Percentiles rank a stretch among this genome's conserved stretches.
Conservation (phyloP, 2,797 vertebrate genomes). For the Gallirallus australis region DNA sequence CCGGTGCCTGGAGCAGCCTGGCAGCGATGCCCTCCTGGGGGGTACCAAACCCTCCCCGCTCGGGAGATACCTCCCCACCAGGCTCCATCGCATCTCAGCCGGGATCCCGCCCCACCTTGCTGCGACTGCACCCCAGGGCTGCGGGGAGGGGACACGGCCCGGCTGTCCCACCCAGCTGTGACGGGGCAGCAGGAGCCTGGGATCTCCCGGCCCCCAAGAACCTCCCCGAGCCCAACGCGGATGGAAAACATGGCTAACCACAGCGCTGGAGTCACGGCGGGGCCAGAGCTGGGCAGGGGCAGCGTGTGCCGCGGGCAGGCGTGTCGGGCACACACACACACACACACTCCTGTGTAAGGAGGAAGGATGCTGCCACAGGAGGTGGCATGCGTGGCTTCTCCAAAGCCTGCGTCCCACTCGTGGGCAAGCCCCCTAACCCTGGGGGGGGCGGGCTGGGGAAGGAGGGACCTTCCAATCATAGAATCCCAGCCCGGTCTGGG, state of each 20-base stretch:
- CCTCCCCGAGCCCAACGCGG: not conserved
- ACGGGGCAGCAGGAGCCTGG: not conserved
- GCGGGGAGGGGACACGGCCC: not conserved
- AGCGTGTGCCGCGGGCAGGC: not conserved
- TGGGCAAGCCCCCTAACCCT: rapidly evolving
- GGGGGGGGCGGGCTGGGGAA: rapidly evolving
- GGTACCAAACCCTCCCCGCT: not conserved
- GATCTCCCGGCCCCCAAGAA: not conserved
- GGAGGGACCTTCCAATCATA: rapidly evolving
- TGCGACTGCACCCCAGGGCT: rapidly evolving
- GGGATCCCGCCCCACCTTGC: not conserved
- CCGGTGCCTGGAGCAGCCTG: constrained; percentile 41
- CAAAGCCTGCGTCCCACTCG: not conserved
- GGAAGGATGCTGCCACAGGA: rapidly evolving
- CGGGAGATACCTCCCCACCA: not conserved
- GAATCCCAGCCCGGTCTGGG: no score
- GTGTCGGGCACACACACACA: not conserved
- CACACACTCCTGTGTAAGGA: rapidly evolving
- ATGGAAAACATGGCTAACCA: not conserved
- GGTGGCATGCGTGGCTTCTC: not conserved
- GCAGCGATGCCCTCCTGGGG: not conserved
- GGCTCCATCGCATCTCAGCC: not conserved
- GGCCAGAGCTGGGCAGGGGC: not conserved
- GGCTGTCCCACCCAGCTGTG: not conserved
- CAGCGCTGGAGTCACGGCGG: not conserved